Percentiles rank a stretch among this genome's conserved stretches.
phyloP scores from a whole-genome alignment of 1,140 invertebrate species.

The Laupala kohalensis region DNA sequence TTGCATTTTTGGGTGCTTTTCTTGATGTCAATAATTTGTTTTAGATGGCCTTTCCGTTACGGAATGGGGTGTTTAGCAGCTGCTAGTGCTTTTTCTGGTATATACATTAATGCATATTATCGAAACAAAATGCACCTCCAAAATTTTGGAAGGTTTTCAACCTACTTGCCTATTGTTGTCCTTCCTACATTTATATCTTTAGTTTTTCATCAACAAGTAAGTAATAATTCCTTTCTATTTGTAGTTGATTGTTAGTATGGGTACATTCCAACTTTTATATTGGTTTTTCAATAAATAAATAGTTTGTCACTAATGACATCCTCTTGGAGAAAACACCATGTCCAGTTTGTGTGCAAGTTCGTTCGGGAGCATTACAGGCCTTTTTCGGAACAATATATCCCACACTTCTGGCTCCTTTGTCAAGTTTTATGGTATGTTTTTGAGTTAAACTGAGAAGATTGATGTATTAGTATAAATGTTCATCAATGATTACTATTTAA shows the following conservation, averaged over 20 bases:
- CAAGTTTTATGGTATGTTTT: conserved; percentile 32
- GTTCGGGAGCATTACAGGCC: conserved; percentile 26
- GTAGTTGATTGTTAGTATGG: background rate
- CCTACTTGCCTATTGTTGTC: conserved; percentile 14
- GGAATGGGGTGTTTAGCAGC: background rate
- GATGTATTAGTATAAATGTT: conserved; percentile 3
- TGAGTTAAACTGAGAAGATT: conserved; percentile 11
- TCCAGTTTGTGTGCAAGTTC: conserved; percentile 33
- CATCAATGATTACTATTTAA: background rate
- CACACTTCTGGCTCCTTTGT: conserved; percentile 28
- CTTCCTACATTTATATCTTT: conserved; percentile 8
- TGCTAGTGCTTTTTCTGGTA: conserved; percentile 5
- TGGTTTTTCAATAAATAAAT: conserved; percentile 16
- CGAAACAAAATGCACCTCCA: conserved; percentile 24
- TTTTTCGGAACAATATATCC: conserved; percentile 29
- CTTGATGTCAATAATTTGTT: background rate
- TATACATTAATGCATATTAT: conserved; percentile 21
- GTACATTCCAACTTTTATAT: background rate
- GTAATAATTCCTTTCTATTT: background rate
- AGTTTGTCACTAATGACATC: conserved; percentile 32
- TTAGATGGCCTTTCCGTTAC: conserved; percentile 7
- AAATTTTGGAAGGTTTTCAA: conserved; percentile 14
- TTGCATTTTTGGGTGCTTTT: too few relatives aligned
- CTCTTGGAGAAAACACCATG: conserved; percentile 29
- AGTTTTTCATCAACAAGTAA: conserved; percentile 19